Evolutionary conservation across 1,140 invertebrate genomes (phyloP).

Genomic region (Trypoxylus dichotomus): DNA sequence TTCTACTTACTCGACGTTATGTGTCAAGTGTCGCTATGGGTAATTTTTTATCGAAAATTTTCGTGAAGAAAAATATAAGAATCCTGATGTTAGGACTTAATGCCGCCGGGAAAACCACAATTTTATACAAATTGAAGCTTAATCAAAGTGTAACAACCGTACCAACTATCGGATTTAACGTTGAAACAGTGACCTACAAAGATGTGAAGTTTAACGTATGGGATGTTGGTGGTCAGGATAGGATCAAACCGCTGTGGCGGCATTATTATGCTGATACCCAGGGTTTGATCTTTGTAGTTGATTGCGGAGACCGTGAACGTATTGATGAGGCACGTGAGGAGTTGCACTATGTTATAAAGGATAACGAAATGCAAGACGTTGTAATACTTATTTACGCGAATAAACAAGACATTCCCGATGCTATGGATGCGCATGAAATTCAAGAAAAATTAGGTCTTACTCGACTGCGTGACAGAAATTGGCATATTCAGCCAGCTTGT

Average conservation of each 20-base stretch:
- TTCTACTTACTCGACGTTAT: background rate
- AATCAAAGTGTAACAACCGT: conserved; percentile 97
- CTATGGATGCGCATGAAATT: background rate
- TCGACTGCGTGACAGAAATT: background rate
- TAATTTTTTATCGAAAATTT: conserved; percentile 97
- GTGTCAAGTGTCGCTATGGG: conserved; percentile 72
- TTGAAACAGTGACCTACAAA: conserved; percentile 99
- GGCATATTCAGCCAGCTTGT: conserved; percentile 2
- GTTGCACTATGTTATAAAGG: background rate
- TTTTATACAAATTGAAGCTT: conserved; percentile 96
- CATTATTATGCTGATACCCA: conserved; percentile 85
- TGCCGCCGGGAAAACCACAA: conserved; percentile 97
- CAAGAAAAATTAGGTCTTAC: conserved; percentile 6
- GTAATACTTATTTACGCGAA: background rate
- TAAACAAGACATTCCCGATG: background rate
- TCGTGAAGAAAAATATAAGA: conserved; percentile 99
- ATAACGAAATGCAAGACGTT: background rate
- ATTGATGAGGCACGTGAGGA: conserved; percentile 1
- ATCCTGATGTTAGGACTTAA: conserved; percentile 98
- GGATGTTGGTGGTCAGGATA: conserved; percentile 99
- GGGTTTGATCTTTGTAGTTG: background rate
- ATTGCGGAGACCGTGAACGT: background rate
- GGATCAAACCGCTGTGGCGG: conserved; percentile 98
- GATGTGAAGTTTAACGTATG: conserved; percentile 99
- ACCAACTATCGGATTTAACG: conserved; percentile 99